phyloP scores from a whole-genome alignment of 2,113 vertebrate species.

The Syrrhaptes paradoxus region DNA sequence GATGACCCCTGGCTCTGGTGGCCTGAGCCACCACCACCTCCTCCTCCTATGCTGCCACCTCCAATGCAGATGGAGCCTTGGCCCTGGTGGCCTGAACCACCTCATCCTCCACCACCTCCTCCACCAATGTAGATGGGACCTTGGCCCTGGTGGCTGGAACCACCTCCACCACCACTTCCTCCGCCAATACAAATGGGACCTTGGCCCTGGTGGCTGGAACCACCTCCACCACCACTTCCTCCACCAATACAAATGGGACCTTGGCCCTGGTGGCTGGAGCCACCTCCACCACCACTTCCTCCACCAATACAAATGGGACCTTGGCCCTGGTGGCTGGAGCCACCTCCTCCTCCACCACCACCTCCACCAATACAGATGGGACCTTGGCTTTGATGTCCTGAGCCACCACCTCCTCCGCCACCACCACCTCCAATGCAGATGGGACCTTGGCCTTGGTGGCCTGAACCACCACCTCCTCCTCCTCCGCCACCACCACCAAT shows the following conservation, averaged over 20 bases:
- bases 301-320: background rate
- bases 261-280: background rate
- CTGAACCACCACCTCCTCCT: background rate
- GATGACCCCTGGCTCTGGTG: background rate
- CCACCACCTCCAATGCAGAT: too few relatives aligned
- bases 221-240: background rate
- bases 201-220: background rate
- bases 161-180: background rate
- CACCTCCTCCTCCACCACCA: background rate
- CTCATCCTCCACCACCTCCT: background rate
- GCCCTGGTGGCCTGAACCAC: background rate
- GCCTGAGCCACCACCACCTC: background rate
- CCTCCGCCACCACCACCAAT: background rate
- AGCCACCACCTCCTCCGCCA: too few relatives aligned
- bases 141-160: background rate
- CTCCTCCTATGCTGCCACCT: background rate
- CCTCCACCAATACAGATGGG: too few relatives aligned
- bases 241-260: background rate
- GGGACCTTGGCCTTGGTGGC: too few relatives aligned
- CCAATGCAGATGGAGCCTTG: background rate
- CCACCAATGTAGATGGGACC: background rate
- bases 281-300: too few relatives aligned
- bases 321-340: accelerated
- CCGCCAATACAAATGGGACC: background rate
- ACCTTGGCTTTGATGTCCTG: too few relatives aligned